Percentiles rank a stretch among this genome's conserved stretches.
phyloP scores from a whole-genome alignment of 1,140 invertebrate genomes.

The Pomacea maculata region DNA sequence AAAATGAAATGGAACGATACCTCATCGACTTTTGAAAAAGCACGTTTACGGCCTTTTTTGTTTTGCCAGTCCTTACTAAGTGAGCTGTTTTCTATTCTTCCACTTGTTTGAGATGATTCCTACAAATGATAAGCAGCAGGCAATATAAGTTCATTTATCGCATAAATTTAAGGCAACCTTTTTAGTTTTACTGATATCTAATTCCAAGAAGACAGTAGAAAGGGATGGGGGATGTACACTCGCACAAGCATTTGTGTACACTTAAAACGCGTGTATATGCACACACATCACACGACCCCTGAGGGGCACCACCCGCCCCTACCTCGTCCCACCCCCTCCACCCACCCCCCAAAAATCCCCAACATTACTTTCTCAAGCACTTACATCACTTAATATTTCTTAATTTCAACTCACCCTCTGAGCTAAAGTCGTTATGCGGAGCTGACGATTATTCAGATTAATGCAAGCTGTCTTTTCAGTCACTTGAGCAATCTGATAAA shows the following conservation, averaged over 20 bases:
- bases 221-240: no score
- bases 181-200: background rate
- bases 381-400: background rate
- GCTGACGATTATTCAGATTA: slow-evolving; percentile 12
- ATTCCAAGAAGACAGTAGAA: no score
- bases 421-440: background rate
- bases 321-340: no score
- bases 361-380: no score
- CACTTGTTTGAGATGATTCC: slow-evolving; percentile 3
- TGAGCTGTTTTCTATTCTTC: slow-evolving; percentile 20
- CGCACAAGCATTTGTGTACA: no score
- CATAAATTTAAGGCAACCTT: background rate
- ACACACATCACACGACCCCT: background rate
- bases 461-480: slow-evolving; percentile 16
- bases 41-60: slow-evolving; percentile 37
- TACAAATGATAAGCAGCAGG: background rate
- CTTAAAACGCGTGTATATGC: background rate
- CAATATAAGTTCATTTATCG: background rate
- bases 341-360: background rate
- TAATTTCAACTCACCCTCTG: background rate
- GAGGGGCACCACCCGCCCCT: no score
- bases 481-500: slow-evolving; percentile 2
- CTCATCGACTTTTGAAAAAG: slow-evolving; percentile 39
- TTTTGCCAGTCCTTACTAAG: background rate
- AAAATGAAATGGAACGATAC: slow-evolving; percentile 22